A percentile compares a stretch with the other conserved stretches of the same genome.
Evolutionary conservation across 2,888 invertebrate genomes (phyloP).

Genomic region (Coelinius sp.): DNA sequence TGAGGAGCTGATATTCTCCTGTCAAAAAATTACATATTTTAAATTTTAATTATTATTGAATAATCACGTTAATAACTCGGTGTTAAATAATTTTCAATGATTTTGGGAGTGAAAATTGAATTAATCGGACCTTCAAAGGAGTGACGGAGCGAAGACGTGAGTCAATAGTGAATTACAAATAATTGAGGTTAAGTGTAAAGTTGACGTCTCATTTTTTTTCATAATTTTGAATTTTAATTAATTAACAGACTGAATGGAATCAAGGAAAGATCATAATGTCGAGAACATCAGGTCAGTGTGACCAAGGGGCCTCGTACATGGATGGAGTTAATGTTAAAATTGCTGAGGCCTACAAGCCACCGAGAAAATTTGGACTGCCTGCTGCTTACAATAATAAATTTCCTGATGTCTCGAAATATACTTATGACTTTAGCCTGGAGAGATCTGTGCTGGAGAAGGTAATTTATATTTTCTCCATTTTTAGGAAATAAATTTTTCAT

Average conservation of each 20-base stretch:
- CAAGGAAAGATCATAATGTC: conserved; percentile 53
- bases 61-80: not conserved
- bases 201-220: no score
- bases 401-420: conserved; percentile 73
- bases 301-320: conserved; percentile 75
- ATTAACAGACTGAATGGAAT: not conserved
- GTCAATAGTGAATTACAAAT: not conserved
- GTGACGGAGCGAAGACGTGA: no score
- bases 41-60: not conserved
- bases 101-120: not conserved
- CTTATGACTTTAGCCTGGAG: conserved; percentile 84
- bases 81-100: not conserved
- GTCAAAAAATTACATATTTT: not conserved
- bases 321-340: conserved; percentile 92
- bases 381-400: conserved; percentile 73
- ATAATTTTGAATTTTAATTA: not conserved
- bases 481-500: no score
- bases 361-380: conserved; percentile 78
- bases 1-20: not conserved
- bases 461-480: conserved; percentile 23
- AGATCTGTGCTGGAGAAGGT: conserved; percentile 78
- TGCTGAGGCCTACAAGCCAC: conserved; percentile 88
- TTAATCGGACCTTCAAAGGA: not conserved
- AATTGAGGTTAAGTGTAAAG: not conserved
- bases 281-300: conserved; percentile 61